Conservation (phyloP, 2,888 invertebrate genomes). For the Esperia sulphurella region DNA sequence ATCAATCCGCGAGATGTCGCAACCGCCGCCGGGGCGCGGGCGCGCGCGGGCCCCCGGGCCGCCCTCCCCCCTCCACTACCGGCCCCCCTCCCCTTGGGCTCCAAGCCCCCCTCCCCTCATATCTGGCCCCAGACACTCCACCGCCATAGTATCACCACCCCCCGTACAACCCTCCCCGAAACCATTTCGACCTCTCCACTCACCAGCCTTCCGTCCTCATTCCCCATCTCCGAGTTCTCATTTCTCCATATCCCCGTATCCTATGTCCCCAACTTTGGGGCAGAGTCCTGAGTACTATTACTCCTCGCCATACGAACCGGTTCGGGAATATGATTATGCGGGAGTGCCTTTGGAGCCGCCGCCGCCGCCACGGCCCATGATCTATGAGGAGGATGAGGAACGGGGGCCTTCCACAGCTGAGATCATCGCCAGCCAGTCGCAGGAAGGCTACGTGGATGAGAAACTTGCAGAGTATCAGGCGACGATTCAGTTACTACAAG, state of each 20-base stretch:
- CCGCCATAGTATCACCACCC: slow-evolving; percentile 75
- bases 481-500: slow-evolving; percentile 93
- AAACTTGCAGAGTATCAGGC: slow-evolving; percentile 95
- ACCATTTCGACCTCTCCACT: slow-evolving; percentile 71
- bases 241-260: slow-evolving; percentile 72
- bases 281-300: slow-evolving; percentile 81
- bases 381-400: slow-evolving; percentile 84
- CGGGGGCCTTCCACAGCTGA: slow-evolving; percentile 93
- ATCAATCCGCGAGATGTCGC: slow-evolving; percentile 75
- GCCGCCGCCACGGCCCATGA: slow-evolving; percentile 84
- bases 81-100: slow-evolving; percentile 87
- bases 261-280: slow-evolving; percentile 79
- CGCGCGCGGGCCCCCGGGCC: slow-evolving; percentile 65
- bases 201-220: slow-evolving; percentile 61
- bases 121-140: slow-evolving; percentile 79
- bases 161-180: slow-evolving; percentile 79
- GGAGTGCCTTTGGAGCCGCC: slow-evolving; percentile 88
- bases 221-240: slow-evolving; percentile 73
- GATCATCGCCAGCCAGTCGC: slow-evolving; percentile 95
- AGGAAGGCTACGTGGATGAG: slow-evolving; percentile 96
- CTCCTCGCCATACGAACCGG: slow-evolving; percentile 77
- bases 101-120: slow-evolving; percentile 87
- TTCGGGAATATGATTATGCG: slow-evolving; percentile 84
- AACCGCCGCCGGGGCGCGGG: slow-evolving; percentile 73
- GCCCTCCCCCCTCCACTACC: slow-evolving; percentile 82